Evolutionary conservation across 2,113 vertebrate genomes (phyloP).

Genomic region (Himantopus leucocephalus): DNA sequence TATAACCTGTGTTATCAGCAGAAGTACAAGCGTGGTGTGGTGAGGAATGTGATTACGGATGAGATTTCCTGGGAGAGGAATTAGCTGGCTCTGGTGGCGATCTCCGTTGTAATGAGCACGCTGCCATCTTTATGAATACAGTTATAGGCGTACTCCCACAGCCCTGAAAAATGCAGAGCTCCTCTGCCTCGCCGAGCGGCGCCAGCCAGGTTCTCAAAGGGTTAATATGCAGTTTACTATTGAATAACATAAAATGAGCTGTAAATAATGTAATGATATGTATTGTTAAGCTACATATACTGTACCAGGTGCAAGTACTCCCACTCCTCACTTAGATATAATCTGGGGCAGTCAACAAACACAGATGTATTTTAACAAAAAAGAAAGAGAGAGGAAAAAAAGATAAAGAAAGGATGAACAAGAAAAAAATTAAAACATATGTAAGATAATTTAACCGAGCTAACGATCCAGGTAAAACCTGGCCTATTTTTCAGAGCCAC

Average conservation of each 20-base stretch:
- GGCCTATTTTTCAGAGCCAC: slow-evolving; percentile 75
- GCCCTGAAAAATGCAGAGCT: slow-evolving; percentile 22
- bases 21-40: slow-evolving; percentile 75
- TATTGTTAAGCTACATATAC: slow-evolving; percentile 88
- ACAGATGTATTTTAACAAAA: slow-evolving; percentile 95
- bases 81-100: slow-evolving; percentile 79
- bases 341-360: slow-evolving; percentile 87
- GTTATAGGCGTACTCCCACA: slow-evolving; percentile 65
- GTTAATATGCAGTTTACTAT: slow-evolving; percentile 81
- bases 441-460: slow-evolving; percentile 83
- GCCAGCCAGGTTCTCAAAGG: slow-evolving; percentile 60
- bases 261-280: slow-evolving; percentile 91
- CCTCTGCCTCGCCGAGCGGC: neutral
- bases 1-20: slow-evolving; percentile 86
- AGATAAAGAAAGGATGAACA: slow-evolving; percentile 79
- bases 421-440: slow-evolving; percentile 73
- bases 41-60: slow-evolving; percentile 80
- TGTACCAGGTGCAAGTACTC: slow-evolving; percentile 92
- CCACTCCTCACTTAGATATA: slow-evolving; percentile 87
- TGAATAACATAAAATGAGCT: slow-evolving; percentile 86
- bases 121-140: slow-evolving; percentile 80
- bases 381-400: slow-evolving; percentile 76
- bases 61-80: slow-evolving; percentile 86
- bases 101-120: slow-evolving; percentile 77
- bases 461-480: slow-evolving; percentile 84